A percentile compares a stretch with the other conserved stretches of the same genome.
Conservation (phyloP, 2,113 vertebrate genomes). For the Solenodon paradoxus region DNA sequence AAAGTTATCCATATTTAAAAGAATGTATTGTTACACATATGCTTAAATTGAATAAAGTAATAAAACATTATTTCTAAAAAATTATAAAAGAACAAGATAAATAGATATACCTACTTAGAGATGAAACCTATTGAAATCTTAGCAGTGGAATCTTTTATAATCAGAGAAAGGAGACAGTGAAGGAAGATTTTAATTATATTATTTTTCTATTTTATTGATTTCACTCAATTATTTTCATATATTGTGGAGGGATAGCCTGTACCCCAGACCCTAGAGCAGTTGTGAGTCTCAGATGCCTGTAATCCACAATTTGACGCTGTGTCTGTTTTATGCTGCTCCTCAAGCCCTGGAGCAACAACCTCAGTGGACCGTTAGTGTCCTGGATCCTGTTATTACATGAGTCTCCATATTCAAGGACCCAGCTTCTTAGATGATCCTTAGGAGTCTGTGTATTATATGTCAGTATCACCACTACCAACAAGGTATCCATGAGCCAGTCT, state of each 20-base stretch:
- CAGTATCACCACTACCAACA: no score
- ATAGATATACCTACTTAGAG: background rate
- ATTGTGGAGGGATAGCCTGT: background rate
- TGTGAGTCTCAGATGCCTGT: no score
- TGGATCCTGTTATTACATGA: no score
- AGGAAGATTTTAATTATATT: background rate
- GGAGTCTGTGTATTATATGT: no score
- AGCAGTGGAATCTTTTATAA: background rate
- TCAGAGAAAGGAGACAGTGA: background rate
- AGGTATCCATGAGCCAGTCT: no score
- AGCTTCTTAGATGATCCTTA: no score
- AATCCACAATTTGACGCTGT: no score
- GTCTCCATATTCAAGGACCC: no score
- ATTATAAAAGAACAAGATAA: background rate
- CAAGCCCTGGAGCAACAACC: no score
- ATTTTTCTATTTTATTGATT: background rate
- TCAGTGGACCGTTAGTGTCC: no score
- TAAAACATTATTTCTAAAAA: background rate
- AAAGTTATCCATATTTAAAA: background rate
- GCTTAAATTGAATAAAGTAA: background rate
- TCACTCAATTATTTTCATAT: background rate
- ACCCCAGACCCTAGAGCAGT: no score
- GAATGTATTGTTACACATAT: background rate
- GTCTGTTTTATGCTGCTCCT: no score
- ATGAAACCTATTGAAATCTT: background rate